Evolutionary conservation across 1,140 invertebrate genomes (phyloP).

Genomic region (Apis laboriosa): DNA sequence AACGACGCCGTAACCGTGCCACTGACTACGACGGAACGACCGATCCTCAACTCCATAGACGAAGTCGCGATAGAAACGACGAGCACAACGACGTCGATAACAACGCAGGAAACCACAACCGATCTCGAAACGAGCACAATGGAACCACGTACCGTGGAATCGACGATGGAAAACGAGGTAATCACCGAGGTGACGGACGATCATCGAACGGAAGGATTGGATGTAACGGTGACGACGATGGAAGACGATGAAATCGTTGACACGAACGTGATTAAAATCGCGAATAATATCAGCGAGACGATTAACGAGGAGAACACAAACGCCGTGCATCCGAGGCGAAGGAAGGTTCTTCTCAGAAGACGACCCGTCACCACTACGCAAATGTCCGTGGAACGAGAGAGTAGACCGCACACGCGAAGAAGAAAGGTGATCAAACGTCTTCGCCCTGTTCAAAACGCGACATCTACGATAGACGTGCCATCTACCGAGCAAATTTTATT

Average conservation of each 20-base stretch:
- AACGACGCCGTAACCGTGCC: neutral
- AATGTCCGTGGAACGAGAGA: conserved; percentile 28
- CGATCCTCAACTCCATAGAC: conserved; percentile 14
- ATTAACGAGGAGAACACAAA: neutral
- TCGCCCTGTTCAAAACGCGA: conserved; percentile 56
- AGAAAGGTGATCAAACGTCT: conserved; percentile 72
- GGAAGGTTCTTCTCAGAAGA: conserved; percentile 66
- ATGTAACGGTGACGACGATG: neutral
- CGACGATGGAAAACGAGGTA: neutral
- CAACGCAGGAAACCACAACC: neutral
- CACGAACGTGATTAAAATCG: conserved; percentile 25
- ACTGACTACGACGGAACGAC: neutral
- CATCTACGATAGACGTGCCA: neutral
- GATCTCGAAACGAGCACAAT: conserved; percentile 20
- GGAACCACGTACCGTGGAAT: neutral
- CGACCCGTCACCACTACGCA: conserved; percentile 44
- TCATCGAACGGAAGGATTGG: neutral
- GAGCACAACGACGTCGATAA: neutral
- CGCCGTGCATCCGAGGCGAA: conserved; percentile 42
- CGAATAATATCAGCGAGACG: neutral
- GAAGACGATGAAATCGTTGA: conserved; percentile 2
- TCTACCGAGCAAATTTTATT: conserved; percentile 5
- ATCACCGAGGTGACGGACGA: conserved; percentile 3
- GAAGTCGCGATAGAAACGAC: neutral
- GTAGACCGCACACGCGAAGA: conserved; percentile 42